Conservation (phyloP, 2,113 vertebrate genomes). For the Corydoras maculifer region DNA sequence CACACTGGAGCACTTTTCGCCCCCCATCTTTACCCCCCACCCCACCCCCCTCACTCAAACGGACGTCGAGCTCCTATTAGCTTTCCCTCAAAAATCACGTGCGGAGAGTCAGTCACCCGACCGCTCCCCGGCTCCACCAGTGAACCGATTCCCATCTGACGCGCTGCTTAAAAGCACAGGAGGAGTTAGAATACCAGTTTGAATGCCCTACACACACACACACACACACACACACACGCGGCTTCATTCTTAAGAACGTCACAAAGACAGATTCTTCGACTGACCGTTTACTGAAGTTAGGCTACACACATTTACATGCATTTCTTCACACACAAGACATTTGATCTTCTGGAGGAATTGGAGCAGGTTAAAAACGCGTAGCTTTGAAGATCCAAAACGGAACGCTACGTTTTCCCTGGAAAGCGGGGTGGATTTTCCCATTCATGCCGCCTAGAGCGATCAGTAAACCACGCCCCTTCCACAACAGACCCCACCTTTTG, state of each 20-base stretch:
- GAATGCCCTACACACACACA: not conserved
- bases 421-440: slow-evolving; percentile 46
- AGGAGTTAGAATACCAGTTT: too few relatives aligned
- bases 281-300: slow-evolving; percentile 41
- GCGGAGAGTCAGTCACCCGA: not conserved
- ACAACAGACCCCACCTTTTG: slow-evolving; percentile 60
- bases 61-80: not conserved
- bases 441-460: slow-evolving; percentile 49
- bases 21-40: slow-evolving; percentile 16
- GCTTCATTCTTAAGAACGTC: slow-evolving; percentile 26
- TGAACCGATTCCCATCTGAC: not conserved
- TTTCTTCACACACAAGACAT: not conserved
- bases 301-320: too few relatives aligned
- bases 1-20: slow-evolving; percentile 26
- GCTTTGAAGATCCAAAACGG: slow-evolving; percentile 42
- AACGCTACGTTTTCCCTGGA: slow-evolving; percentile 37
- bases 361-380: slow-evolving; percentile 23
- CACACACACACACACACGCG: slow-evolving; percentile 16
- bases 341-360: slow-evolving; percentile 37
- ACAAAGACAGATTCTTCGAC: slow-evolving; percentile 42
- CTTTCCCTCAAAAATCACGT: not conserved
- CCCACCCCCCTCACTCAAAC: slow-evolving; percentile 12
- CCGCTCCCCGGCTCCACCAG: not conserved
- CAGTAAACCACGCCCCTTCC: slow-evolving; percentile 48
- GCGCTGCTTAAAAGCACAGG: not conserved